Evolutionary conservation across 2,113 vertebrate species (phyloP), one percentile per base, ranked within the genome.

Genomic region (Barnardius zonarius): DNA sequence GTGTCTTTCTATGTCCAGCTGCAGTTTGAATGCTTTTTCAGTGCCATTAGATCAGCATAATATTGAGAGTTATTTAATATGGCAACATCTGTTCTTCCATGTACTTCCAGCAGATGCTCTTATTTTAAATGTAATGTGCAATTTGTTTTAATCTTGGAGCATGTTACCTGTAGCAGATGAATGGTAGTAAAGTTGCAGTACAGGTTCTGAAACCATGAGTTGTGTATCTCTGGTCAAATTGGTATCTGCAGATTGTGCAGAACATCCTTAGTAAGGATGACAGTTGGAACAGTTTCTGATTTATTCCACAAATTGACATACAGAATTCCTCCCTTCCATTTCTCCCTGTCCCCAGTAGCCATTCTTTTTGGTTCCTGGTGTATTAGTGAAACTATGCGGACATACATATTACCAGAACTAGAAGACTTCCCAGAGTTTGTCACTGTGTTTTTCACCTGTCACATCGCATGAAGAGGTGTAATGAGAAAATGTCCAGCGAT

Each of bases 51-150:
- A 91, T 96, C 82, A 92, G 51, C 33, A 3, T 67, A 92, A 97
- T 95, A 97, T 92, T 94, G 92, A 98, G 97, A 62, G 90, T 77
- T 96, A 89, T 97, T 97, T 98, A 96, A 84, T 96, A 62, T 48
- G 80, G 86, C 41, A 97, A 80, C 97, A 98, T 96, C 97, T 98
- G 96, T 82, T 97, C 85, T 96, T 76, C 41, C 18, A 19, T 94
- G 78, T 83, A 85, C 37, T 96, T 88, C 30, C 84, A 97, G 78
- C 97, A 98, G 97, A 97, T 98, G 95, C 37, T 97, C 83, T 93
- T 96, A 90, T 81, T 97, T 98, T 94, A 97, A 96, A 96, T 93
- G 76, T 88, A 91, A 64, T 74, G 41, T 66, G 41, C 41, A 68
- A 51, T 97, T 97, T 97, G 62, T 96, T 97, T 96, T 94, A 88